Evolutionary conservation across 2,888 invertebrate genomes (phyloP), one percentile per base, ranked within the genome.

Genomic region (Hydrotaea cyrtoneurina): DNA sequence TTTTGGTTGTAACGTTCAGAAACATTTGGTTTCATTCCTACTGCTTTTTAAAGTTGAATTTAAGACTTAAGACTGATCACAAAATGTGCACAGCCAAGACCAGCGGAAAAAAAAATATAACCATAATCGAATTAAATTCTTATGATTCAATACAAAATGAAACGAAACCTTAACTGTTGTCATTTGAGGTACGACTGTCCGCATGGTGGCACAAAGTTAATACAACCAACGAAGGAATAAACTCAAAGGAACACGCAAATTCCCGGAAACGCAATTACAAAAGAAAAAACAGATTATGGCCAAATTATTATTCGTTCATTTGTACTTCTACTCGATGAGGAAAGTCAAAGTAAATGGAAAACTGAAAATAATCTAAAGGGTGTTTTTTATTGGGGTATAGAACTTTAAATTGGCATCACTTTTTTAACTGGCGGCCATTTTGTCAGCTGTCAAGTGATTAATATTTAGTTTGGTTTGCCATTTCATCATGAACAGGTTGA

Each of bases 61-160:
- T n/a, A 69, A 69, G 69, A 46, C 19, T 69, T 46, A 69, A 69
- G 69, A 15, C 39, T 21, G 36, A 8, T 11, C 23, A 66, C 43
- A 43, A 66, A 66, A 43, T 21, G 43, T 66, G 17, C 46, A 69
- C 31, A n/a, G n/a, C n/a, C n/a, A 62, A 62, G 2, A 21, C 26
- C 59, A 26, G n/a, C n/a, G 1, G 15, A 50, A 66, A 66, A 66
- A 2, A 31, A 17, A 31, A 17, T n/a, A 36, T 36, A 36, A 31
- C 1, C 17, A 5, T 66, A 66, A 66, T 39, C 66, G 17, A 66
- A 66, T 66, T 66, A 66, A 66, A 66, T 39, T 39, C 39, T 66
- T 43, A 66, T 43, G 36, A 5, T 19, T 17, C n/a, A n/a, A n/a
- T n/a, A n/a, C n/a, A n/a, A 64, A 31, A 36, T 17, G n/a, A 36